Evolutionary conservation across 2,113 vertebrate genomes (phyloP).

Genomic region (Hemibagrus wyckioides): DNA sequence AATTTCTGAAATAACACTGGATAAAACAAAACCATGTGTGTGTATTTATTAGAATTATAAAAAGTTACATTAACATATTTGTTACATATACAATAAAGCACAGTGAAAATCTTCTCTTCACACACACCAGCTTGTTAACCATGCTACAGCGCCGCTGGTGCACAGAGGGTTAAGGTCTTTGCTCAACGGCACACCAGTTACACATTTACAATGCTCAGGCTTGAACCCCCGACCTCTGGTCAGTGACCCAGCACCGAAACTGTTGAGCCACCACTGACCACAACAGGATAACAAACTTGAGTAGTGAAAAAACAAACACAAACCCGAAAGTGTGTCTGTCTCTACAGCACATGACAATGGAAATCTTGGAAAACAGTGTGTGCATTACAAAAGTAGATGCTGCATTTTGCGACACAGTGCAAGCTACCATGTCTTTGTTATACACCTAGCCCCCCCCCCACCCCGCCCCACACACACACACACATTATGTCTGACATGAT

Average conservation of each 20-base stretch:
- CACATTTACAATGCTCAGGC: no score
- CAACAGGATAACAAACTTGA: not conserved
- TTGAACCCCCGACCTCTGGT: no score
- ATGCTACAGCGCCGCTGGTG: no score
- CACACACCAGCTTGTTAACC: no score
- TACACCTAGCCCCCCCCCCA: not conserved
- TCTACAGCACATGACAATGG: not conserved
- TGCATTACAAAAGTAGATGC: not conserved
- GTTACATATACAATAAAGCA: no score
- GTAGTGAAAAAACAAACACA: not conserved
- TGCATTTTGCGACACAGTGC: not conserved
- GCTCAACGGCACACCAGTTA: no score
- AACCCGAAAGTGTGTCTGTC: not conserved
- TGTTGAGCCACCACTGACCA: no score
- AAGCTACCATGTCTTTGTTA: not conserved
- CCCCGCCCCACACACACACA: not conserved
- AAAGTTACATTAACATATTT: no score
- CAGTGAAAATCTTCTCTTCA: no score
- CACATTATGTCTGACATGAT: no score
- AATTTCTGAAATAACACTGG: not conserved
- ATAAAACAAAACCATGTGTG: not conserved
- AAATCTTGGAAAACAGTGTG: not conserved
- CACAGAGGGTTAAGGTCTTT: no score
- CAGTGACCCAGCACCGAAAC: no score
- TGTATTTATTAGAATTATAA: not conserved